Evolutionary conservation across 2,888 invertebrate genomes (phyloP).

Genomic region (Lasioglossum leucozonium): DNA sequence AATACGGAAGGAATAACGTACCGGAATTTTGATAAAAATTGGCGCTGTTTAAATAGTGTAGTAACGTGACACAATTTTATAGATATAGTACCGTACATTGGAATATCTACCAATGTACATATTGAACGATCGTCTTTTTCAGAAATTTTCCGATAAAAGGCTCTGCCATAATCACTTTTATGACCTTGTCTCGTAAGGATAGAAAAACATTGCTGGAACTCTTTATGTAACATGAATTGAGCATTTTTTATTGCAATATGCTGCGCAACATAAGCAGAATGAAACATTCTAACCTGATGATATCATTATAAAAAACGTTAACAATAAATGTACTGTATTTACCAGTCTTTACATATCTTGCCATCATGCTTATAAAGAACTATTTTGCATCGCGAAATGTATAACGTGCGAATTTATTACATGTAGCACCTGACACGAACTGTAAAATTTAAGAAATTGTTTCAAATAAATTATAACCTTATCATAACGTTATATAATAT

Average conservation of each 20-base stretch:
- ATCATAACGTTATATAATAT: neutral
- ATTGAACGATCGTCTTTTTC: neutral
- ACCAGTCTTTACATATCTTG: slow-evolving; percentile 9
- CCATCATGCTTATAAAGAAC: neutral
- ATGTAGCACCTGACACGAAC: neutral
- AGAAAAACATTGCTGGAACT: neutral
- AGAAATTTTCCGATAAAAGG: neutral
- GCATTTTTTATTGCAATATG: slow-evolving; percentile 22
- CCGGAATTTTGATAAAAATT: slow-evolving; percentile 12
- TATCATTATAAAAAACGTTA: slow-evolving; percentile 8
- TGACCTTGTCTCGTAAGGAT: neutral
- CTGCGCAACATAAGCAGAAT: neutral
- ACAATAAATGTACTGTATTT: neutral
- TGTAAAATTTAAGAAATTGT: neutral
- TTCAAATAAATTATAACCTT: neutral
- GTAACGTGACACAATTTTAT: slow-evolving; percentile 41
- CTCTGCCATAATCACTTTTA: neutral
- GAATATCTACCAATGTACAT: slow-evolving; percentile 2
- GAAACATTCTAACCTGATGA: slow-evolving; percentile 41
- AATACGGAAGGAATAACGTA: neutral
- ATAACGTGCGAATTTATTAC: neutral
- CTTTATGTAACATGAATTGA: slow-evolving; percentile 37
- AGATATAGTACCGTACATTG: slow-evolving; percentile 32
- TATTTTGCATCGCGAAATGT: neutral
- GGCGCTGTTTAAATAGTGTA: slow-evolving; percentile 37